Evolutionary conservation across 2,797 vertebrate genomes (phyloP), one percentile per base, ranked within the genome.

Genomic region (Cirrhinus mrigala): DNA sequence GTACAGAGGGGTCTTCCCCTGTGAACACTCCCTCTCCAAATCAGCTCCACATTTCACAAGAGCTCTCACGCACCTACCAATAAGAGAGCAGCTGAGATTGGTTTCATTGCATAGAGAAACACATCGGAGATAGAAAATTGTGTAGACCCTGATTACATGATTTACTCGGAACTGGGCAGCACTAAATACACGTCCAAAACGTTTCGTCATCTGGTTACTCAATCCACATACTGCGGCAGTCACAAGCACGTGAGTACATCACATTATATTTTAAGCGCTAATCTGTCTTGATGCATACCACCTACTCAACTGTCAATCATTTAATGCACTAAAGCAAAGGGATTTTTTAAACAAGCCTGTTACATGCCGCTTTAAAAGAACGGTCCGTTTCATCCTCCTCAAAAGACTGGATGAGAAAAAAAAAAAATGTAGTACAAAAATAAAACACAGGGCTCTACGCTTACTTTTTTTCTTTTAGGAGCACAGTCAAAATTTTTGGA

Each of bases 1-100:
- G 91, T 96, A 96, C 74, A 99, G 96, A 87, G 97, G 92, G 71
- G 96, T 98, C 91, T 96, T 96, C 86, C 96, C 97, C 90, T 93
- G 94, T 84, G 91, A 92, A 89, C 96, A 95, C 91, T 91, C 91
- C 40, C 91, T 90, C 88, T 98, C 96, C 93, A 97, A 93, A 86
- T 97, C 92, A 91, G 96, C 96, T 90, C 94, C 94, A 82, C 94
- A 95, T 90, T 94, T 89, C 92, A 97, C 94, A 93, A 99, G 93
- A 93, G 92, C 90, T 94, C 97, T 95, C 94, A 96, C 94, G 93
- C 97, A 98, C 93, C 98, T 99, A 90, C 24, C 46, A 77, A 68
- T n/a, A 3, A 40, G 64, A 70, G 54, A 52, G 27, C 3, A 69
- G 48, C 29, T 77, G 27, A 37, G 10, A 77, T 37, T 77, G 50